A percentile compares a stretch with the other conserved stretches of the same genome.
phyloP scores from a whole-genome alignment of 2,797 vertebrate genomes.

The Chaetodon trifasciatus region DNA sequence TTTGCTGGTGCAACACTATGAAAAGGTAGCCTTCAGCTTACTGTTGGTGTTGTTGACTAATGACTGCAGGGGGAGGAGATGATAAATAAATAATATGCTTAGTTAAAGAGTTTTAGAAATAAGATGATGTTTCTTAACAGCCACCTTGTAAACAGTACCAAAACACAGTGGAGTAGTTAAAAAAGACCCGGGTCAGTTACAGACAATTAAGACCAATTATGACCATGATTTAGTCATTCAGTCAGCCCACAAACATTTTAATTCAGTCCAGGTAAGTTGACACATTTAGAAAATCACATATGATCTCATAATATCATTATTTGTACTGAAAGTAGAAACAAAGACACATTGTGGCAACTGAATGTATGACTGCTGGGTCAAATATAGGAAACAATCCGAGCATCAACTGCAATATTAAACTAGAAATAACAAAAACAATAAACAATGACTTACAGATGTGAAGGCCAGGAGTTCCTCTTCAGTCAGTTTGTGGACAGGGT shows the following conservation, averaged over 20 bases:
- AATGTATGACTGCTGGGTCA: not conserved
- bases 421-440: not conserved
- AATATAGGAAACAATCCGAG: not conserved
- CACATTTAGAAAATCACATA: not conserved
- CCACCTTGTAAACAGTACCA: not conserved
- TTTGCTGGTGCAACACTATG: not conserved
- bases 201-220: not conserved
- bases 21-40: not conserved
- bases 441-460: conserved; percentile 89
- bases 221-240: no score
- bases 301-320: not conserved
- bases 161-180: not conserved
- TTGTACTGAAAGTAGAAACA: not conserved
- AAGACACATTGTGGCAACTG: not conserved
- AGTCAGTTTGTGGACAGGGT: conserved; percentile 94
- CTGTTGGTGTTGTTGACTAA: not conserved
- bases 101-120: not conserved
- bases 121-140: not conserved
- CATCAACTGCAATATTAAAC: not conserved
- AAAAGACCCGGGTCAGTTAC: not conserved
- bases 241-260: not conserved
- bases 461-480: conserved; percentile 95
- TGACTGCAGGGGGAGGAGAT: not conserved
- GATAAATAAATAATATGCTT: no score
- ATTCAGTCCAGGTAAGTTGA: not conserved